phyloP scores from a whole-genome alignment of 2,797 vertebrate genomes.

The Heliangelus exortis region DNA sequence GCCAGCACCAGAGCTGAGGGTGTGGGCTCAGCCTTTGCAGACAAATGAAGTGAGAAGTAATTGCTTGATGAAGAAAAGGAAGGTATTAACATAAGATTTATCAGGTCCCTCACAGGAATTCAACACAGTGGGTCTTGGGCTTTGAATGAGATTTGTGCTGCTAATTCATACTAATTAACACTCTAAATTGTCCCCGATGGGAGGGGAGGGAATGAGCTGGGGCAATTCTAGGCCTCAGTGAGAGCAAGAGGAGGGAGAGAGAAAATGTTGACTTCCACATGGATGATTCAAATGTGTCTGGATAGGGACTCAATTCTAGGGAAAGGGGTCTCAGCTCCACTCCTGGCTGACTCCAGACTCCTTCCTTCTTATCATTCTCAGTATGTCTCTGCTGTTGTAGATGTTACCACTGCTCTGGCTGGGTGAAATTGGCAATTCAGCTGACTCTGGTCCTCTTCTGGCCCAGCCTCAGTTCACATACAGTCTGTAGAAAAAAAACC shows the following conservation, averaged over 20 bases:
- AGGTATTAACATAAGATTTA: conserved; percentile 69
- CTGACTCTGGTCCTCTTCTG: not conserved
- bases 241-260: not conserved
- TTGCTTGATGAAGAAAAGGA: conserved; percentile 70
- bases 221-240: not conserved
- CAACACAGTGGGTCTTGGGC: conserved; percentile 6
- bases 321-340: not conserved
- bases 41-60: conserved; percentile 74
- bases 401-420: not conserved
- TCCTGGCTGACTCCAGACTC: not conserved
- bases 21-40: conserved; percentile 59
- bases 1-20: conserved; percentile 1
- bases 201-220: conserved; percentile 3
- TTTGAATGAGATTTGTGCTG: conserved; percentile 61
- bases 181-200: conserved; percentile 54
- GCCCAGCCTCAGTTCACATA: fast-evolving
- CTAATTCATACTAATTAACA: conserved; percentile 79
- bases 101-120: conserved; percentile 67
- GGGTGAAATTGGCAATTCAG: not conserved
- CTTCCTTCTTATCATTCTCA: not conserved
- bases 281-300: not conserved
- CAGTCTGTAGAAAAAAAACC: not conserved
- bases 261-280: not conserved
- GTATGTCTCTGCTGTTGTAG: not conserved
- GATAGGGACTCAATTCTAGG: not conserved